phyloP scores from a whole-genome alignment of 2,797 vertebrate genomes.

The Onychomys torridus region DNA sequence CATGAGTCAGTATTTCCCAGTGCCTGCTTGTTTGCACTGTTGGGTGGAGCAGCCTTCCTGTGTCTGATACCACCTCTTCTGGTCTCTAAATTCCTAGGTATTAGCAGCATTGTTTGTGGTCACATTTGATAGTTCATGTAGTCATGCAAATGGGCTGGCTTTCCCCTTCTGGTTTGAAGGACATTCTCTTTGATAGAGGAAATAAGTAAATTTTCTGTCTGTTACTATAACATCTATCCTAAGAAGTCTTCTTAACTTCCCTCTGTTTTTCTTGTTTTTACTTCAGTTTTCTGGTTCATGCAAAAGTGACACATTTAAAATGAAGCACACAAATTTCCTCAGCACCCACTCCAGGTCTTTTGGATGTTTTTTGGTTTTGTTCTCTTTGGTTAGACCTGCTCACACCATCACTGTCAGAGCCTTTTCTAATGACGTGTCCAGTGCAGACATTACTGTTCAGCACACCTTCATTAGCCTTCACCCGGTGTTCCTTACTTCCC shows the following conservation, averaged over 20 bases:
- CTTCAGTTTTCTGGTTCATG: not conserved
- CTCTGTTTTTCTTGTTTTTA: constrained; percentile 20
- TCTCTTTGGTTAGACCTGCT: not conserved
- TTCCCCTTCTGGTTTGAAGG: constrained; percentile 1
- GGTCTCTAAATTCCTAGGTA: not conserved
- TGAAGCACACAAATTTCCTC: not conserved
- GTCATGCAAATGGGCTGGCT: not conserved
- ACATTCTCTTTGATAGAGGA: constrained; percentile 38
- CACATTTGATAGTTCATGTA: no score
- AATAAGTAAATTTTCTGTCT: not conserved
- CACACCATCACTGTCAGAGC: not conserved
- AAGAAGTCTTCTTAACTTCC: not conserved
- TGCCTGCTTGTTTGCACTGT: not conserved
- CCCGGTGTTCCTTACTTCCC: not conserved
- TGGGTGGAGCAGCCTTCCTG: not conserved
- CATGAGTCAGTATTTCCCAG: constrained; percentile 36
- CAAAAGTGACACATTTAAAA: not conserved
- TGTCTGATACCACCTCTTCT: not conserved
- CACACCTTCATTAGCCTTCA: not conserved
- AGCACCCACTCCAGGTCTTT: not conserved
- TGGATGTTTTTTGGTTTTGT: not conserved
- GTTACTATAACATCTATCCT: not conserved
- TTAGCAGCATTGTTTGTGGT: not conserved
- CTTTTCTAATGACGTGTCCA: not conserved
- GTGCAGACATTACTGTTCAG: not conserved